Conservation (phyloP, 2,888 invertebrate genomes). For the Drosophila neoperkinsi region DNA sequence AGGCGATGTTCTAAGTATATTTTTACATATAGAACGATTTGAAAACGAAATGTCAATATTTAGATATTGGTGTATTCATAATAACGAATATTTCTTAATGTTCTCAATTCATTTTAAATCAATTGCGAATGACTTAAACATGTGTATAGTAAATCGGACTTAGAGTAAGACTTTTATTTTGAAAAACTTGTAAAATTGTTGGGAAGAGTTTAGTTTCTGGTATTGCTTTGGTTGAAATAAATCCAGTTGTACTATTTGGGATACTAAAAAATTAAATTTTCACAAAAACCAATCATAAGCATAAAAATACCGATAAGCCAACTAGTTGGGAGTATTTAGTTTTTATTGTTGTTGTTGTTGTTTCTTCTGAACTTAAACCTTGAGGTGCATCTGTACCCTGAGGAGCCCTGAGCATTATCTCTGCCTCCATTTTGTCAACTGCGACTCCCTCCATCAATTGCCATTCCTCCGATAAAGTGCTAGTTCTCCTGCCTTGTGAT, state of each 20-base stretch:
- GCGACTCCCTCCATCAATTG: background rate
- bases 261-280: background rate
- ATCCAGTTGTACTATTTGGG: background rate
- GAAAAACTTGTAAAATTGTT: background rate
- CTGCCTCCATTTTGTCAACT: background rate
- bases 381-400: background rate
- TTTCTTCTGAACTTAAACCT: background rate
- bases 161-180: background rate
- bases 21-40: background rate
- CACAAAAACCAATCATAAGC: background rate
- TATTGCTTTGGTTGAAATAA: background rate
- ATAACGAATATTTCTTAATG: background rate
- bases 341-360: background rate
- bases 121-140: background rate
- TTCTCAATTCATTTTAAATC: background rate
- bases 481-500: background rate
- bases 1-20: background rate
- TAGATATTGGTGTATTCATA: background rate
- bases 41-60: background rate
- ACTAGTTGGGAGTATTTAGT: background rate
- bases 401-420: background rate
- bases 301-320: background rate
- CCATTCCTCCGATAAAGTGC: background rate
- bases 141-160: background rate
- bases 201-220: background rate